phyloP scores from a whole-genome alignment of 2,797 vertebrate species.

The Carapus acus region DNA sequence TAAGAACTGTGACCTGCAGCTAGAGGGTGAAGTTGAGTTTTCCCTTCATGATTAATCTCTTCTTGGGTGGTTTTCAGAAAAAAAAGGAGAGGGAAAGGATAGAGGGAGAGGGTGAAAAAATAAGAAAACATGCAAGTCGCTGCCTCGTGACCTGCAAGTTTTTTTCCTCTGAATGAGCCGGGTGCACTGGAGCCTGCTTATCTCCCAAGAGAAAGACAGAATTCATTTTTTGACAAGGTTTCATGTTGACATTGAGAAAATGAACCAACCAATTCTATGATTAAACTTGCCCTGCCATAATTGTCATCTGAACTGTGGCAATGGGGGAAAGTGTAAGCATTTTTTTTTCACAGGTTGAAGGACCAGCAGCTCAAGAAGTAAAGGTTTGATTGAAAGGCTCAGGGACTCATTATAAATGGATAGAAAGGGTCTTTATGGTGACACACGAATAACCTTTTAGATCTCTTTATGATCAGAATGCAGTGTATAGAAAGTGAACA shows the following conservation, averaged over 20 bases:
- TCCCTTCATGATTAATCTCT: slow-evolving; percentile 98
- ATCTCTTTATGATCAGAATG: slow-evolving; percentile 3
- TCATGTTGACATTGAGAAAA: slow-evolving; percentile 92
- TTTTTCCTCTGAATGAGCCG: slow-evolving; percentile 79
- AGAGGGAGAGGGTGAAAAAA: slow-evolving; percentile 61
- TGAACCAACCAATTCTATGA: slow-evolving; percentile 84
- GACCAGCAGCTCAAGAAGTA: slow-evolving; percentile 37
- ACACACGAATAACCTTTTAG: slow-evolving; percentile 18
- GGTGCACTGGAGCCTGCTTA: slow-evolving; percentile 85
- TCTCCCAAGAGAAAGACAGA: slow-evolving; percentile 79
- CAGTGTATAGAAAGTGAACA: slow-evolving; percentile 2
- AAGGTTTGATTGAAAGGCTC: slow-evolving; percentile 35
- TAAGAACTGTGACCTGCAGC: slow-evolving; percentile 98
- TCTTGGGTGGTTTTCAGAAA: slow-evolving; percentile 91
- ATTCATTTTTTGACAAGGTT: slow-evolving; percentile 85
- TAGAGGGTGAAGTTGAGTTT: slow-evolving; percentile 97
- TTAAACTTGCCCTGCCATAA: slow-evolving; percentile 85
- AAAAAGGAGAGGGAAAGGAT: slow-evolving; percentile 62
- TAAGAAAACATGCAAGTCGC: slow-evolving; percentile 80
- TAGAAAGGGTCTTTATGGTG: slow-evolving; percentile 19
- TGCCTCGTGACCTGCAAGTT: slow-evolving; percentile 79
- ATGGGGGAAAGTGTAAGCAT: slow-evolving; percentile 71
- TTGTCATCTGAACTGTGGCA: slow-evolving; percentile 78
- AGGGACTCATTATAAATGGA: slow-evolving; percentile 16
- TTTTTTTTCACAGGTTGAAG: slow-evolving; percentile 53